Evolutionary conservation across 2,113 vertebrate genomes (phyloP).

Genomic region (Cheilinus undulatus): DNA sequence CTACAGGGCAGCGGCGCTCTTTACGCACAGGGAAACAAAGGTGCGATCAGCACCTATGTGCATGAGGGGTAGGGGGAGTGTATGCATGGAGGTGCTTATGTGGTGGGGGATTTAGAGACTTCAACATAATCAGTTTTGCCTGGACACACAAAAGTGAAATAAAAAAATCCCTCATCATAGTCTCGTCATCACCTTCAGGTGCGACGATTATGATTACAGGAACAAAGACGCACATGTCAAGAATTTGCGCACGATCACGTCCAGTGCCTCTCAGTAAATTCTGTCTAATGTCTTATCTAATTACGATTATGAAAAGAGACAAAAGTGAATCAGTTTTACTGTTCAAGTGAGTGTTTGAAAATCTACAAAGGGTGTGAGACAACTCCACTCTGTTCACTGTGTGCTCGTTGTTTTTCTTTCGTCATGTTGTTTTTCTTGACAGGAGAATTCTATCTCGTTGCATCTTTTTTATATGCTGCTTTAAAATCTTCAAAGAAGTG

Average conservation of each 20-base stretch:
- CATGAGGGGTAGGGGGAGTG: neutral
- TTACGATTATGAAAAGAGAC: too few species aligned
- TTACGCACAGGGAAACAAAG: slow-evolving; percentile 52
- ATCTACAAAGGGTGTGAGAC: neutral
- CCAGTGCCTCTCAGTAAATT: neutral
- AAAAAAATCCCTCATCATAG: slow-evolving; percentile 3
- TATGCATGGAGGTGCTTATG: neutral
- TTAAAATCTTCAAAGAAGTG: neutral
- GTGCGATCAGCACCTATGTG: slow-evolving; percentile 15
- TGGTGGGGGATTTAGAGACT: neutral
- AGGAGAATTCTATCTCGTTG: neutral
- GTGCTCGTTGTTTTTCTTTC: neutral
- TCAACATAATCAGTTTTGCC: too few species aligned
- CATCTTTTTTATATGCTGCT: neutral
- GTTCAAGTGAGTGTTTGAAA: neutral
- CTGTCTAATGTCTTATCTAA: too few species aligned
- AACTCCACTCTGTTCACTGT: neutral
- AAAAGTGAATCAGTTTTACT: neutral
- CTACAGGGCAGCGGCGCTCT: slow-evolving; percentile 65
- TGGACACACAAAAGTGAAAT: slow-evolving; percentile 1
- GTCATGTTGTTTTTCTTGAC: too few species aligned
- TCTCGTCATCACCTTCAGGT: slow-evolving; percentile 16
- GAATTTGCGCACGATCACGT: neutral
- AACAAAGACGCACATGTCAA: neutral
- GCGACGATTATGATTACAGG: neutral